phyloP scores from a whole-genome alignment of 2,888 invertebrate species.

The Hylaea fasciaria region DNA sequence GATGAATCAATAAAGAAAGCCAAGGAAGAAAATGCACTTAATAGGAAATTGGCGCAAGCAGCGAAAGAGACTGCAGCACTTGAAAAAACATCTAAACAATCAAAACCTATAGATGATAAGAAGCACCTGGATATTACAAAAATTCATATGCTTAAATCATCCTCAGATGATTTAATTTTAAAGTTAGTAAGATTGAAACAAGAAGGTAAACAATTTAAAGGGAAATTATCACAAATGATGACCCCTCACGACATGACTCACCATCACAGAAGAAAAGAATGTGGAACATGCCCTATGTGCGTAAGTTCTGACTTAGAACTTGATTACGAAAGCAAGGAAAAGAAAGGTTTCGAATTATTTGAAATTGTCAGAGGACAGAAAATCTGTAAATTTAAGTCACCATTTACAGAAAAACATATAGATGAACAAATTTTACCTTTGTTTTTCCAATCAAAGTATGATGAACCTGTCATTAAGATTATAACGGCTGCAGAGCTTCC shows the following conservation, averaged over 20 bases:
- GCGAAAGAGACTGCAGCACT: not conserved
- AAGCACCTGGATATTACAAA: constrained; percentile 24
- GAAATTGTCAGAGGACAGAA: constrained; percentile 63
- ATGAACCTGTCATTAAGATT: constrained; percentile 31
- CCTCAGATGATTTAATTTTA: constrained; percentile 53
- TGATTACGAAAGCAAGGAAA: constrained; percentile 40
- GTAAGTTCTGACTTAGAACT: constrained; percentile 49
- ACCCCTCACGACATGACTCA: constrained; percentile 1
- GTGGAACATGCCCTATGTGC: constrained; percentile 42
- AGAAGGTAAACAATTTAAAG: too few relatives aligned
- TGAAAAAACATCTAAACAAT: constrained; percentile 25
- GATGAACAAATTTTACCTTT: constrained; percentile 44
- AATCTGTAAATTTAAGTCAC: constrained; percentile 54
- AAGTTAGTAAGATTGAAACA: constrained; percentile 51
- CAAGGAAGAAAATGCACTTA: not conserved
- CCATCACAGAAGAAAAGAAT: not conserved
- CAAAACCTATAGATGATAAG: constrained; percentile 10
- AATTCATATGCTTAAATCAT: constrained; percentile 34
- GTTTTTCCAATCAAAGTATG: constrained; percentile 49
- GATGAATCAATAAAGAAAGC: too few relatives aligned
- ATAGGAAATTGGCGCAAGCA: not conserved
- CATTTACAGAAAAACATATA: constrained; percentile 30
- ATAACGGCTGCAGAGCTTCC: constrained; percentile 8
- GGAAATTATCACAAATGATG: not conserved
- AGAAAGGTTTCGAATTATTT: constrained; percentile 25